Evolutionary conservation across 2,113 vertebrate species (phyloP).

Genomic region (Perca flavescens): DNA sequence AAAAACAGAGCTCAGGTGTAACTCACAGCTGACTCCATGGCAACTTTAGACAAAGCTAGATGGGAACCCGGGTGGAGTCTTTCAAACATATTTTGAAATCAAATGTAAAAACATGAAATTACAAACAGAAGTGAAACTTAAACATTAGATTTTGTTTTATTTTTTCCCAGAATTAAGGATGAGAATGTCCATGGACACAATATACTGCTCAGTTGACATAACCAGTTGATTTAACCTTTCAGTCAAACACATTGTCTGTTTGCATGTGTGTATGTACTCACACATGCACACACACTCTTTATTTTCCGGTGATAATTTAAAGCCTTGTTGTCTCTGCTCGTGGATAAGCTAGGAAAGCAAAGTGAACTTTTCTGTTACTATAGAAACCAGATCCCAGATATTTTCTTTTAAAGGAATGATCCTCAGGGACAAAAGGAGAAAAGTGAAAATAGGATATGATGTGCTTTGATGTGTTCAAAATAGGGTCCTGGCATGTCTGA

Average conservation of each 20-base stretch:
- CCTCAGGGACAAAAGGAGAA: conserved; percentile 33
- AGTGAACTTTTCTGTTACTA: conserved; percentile 58
- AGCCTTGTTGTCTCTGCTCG: conserved; percentile 22
- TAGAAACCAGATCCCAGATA: conserved; percentile 60
- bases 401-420: conserved; percentile 56
- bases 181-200: not conserved
- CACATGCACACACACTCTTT: conserved; percentile 14
- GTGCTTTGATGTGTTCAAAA: conserved; percentile 48
- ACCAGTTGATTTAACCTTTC: conserved; percentile 21
- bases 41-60: not conserved
- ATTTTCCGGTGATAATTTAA: conserved; percentile 54
- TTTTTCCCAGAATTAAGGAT: not conserved
- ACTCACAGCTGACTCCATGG: not conserved
- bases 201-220: not conserved
- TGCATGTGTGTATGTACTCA: not conserved
- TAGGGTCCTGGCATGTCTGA: conserved; percentile 12
- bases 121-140: not conserved
- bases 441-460: conserved; percentile 41
- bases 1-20: not conserved
- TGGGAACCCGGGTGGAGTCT: not conserved
- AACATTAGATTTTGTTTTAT: not conserved
- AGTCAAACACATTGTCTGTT: conserved; percentile 2
- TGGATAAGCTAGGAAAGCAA: conserved; percentile 29
- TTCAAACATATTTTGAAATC: not conserved
- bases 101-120: not conserved